These are phyloP conservation scores for Halichoeres trimaculatus DNA, from an alignment of 2,113 vertebrate species.

Conservation along the genomic window DNA sequence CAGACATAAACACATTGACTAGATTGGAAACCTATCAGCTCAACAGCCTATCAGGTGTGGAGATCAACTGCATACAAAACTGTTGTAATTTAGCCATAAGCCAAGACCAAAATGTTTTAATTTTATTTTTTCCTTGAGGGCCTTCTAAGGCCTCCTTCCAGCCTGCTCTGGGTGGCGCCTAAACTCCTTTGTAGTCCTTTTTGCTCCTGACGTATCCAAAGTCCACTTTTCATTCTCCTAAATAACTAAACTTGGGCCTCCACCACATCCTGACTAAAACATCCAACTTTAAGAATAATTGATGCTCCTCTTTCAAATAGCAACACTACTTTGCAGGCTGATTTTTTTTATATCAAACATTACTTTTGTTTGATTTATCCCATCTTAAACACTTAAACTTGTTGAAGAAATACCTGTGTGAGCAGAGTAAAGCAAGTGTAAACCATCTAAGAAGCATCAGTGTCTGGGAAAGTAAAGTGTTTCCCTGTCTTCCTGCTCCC, in stretches of 20 bases:
- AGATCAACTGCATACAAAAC: too few relatives aligned
- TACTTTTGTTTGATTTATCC: neutral
- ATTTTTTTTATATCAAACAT: neutral
- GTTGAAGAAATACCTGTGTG: conserved; percentile 31
- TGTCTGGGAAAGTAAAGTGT: conserved; percentile 32
- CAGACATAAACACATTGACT: too few relatives aligned
- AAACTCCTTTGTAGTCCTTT: too few relatives aligned
- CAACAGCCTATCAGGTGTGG: too few relatives aligned
- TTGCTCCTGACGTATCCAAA: neutral
- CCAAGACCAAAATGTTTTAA: too few relatives aligned
- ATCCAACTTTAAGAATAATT: neutral
- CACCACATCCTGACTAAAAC: neutral
- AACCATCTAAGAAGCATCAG: conserved; percentile 36
- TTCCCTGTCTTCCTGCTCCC: conserved; percentile 31
- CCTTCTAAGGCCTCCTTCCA: too few relatives aligned
- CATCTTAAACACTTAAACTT: conserved; percentile 8
- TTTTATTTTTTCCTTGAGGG: too few relatives aligned
- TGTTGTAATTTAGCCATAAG: too few relatives aligned
- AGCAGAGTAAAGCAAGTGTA: conserved; percentile 9
- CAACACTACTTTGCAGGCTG: neutral
- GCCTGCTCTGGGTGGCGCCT: too few relatives aligned
- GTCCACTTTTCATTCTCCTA: neutral
- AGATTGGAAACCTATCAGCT: too few relatives aligned
- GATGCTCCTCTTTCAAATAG: neutral
- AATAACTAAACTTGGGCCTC: neutral